Evolutionary conservation across 2,797 vertebrate genomes (phyloP).

Genomic region (Oryzias sinensis): DNA sequence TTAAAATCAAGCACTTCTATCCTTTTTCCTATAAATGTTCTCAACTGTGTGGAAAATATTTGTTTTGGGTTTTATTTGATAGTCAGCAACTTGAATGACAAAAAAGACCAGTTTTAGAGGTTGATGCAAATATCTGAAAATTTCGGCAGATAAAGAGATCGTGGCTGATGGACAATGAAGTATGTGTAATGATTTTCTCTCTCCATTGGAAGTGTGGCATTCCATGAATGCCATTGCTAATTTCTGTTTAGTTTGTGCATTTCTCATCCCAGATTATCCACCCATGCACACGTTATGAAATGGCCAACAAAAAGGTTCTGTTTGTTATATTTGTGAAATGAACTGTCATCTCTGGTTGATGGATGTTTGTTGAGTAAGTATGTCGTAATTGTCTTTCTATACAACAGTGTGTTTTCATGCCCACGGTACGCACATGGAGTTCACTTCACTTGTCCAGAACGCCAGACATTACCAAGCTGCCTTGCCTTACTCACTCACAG

Average conservation of each 20-base stretch:
- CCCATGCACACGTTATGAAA: constrained; percentile 55
- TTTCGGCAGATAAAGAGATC: constrained; percentile 9
- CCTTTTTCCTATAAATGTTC: too few species aligned
- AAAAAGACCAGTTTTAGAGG: background rate
- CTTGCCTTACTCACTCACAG: constrained; percentile 38
- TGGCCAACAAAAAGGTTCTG: constrained; percentile 41
- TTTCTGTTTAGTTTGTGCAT: constrained; percentile 46
- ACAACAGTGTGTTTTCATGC: constrained; percentile 55
- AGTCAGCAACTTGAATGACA: constrained; percentile 2
- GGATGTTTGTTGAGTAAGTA: constrained; percentile 48
- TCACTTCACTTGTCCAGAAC: constrained; percentile 46
- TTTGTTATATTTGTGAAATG: constrained; percentile 51
- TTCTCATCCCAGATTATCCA: constrained; percentile 34
- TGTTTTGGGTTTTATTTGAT: constrained; percentile 7
- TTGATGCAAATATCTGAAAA: background rate
- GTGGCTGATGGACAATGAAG: background rate
- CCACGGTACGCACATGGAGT: constrained; percentile 46
- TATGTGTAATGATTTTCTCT: constrained; percentile 30
- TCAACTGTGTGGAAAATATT: background rate
- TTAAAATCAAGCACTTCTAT: too few species aligned
- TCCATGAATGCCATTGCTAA: constrained; percentile 29
- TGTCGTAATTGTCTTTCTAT: constrained; percentile 46
- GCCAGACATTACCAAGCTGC: constrained; percentile 38
- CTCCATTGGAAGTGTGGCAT: constrained; percentile 33
- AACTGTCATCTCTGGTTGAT: constrained; percentile 49